Percentiles rank a stretch among this genome's conserved stretches.
Conservation (phyloP, 2,113 vertebrate species). For the Crotalus tigris region DNA sequence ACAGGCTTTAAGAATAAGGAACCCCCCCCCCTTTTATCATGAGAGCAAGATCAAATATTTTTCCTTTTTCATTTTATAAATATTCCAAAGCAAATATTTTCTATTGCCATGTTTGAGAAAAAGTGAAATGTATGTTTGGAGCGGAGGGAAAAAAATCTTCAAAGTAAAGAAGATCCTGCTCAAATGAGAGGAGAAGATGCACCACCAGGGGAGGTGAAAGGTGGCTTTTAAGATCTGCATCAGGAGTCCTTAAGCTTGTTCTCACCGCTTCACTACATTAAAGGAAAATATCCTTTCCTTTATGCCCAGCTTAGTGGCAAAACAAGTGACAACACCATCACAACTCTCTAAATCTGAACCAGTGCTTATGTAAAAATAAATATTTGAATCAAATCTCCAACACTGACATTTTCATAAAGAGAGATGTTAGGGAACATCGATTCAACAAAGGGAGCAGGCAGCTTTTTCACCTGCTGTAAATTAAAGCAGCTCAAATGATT, state of each 20-base stretch:
- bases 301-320: constrained; percentile 38
- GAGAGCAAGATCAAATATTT: background rate
- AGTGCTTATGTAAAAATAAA: constrained; percentile 23
- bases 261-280: constrained; percentile 28
- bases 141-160: background rate
- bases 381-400: constrained; percentile 19
- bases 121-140: background rate
- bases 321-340: constrained; percentile 1
- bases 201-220: constrained; percentile 9
- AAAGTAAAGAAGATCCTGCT: constrained; percentile 1
- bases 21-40: background rate
- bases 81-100: constrained; percentile 17
- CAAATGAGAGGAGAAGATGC: background rate
- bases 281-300: constrained; percentile 14
- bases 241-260: constrained; percentile 27
- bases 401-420: background rate
- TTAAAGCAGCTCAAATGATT: constrained; percentile 1
- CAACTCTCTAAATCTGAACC: background rate
- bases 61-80: background rate
- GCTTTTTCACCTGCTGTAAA: constrained; percentile 7
- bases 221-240: background rate
- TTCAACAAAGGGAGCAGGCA: constrained; percentile 17
- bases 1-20: background rate
- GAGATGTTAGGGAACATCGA: background rate
- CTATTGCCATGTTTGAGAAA: constrained; percentile 2